Evolutionary conservation across 2,113 vertebrate genomes (phyloP), one percentile per base, ranked within the genome.

Genomic region (Poeciliopsis occidentalis): DNA sequence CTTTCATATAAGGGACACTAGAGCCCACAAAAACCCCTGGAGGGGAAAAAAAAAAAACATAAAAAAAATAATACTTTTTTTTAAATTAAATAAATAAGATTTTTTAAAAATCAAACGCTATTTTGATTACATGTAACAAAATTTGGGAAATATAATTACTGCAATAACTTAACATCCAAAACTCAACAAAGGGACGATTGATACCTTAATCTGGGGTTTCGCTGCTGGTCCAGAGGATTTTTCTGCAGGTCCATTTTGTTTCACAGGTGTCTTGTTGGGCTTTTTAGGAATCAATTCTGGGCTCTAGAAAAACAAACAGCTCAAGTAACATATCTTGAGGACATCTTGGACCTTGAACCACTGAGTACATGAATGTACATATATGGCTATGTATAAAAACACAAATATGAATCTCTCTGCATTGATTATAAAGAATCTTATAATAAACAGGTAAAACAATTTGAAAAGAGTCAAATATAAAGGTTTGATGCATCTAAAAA

Each of bases 191-290:
- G 62, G 27, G 54, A 29, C n/a, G 7, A 71, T 31, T 1, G 15
- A 68, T 92, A 94, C 94, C 93, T 93, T 91, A 8, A 34, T 75
- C 71, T 92, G 91, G 13, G 88, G 79, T 78, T 92, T 93, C 31
- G 32, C 81, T 0, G 76, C 68, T 31, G 91, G 90, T 75, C 81
- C 88, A 2, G 90, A 90, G 5, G 89, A 67, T 80, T 92, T 95
- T 27, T 87, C 92, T 34, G 89, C 75, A 0, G 93, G 91, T 67
- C 92, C 91, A 7, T 95, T 95, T 70, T 86, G 91, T 78, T 93
- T 94, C 26, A 86, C 82, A 0, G 87, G 81, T 12, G 78, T 87
- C 73, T 94, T 93, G 87, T 88, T 92, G 67, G 87, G 60, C 71
- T 90, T 94, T 82, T 94, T 93, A n/a, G n/a, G 39, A 4, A 76